These are phyloP conservation scores for Azemiops feae DNA, from an alignment of 2,113 vertebrate genomes.

Conservation along the genomic window DNA sequence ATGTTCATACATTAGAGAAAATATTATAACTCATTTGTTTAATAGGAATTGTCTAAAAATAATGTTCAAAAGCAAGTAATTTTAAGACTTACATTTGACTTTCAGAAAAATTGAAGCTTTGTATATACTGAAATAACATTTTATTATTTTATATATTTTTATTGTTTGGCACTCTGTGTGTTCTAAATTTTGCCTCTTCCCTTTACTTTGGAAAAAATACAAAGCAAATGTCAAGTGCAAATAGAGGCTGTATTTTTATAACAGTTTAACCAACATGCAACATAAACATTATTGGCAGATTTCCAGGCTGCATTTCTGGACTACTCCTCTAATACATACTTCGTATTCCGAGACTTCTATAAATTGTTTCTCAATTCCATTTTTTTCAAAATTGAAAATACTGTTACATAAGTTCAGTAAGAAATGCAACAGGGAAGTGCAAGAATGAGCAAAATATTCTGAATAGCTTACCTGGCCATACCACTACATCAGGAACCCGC, in stretches of 20 bases:
- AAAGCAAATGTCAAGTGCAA: not conserved
- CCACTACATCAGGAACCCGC: conserved; percentile 90
- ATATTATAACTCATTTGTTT: not conserved
- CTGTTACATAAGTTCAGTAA: not conserved
- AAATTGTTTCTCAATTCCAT: not conserved
- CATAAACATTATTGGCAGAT: not conserved
- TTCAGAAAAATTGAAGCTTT: not conserved
- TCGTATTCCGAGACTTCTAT: not conserved
- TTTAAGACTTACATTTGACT: not conserved
- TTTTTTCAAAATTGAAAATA: not conserved
- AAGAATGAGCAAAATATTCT: conserved; percentile 22
- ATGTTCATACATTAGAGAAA: not conserved
- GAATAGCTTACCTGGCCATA: conserved; percentile 88
- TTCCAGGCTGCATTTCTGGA: not conserved
- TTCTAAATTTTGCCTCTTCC: not conserved
- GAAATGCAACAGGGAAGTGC: not conserved
- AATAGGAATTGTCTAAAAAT: not conserved
- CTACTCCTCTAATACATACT: not conserved
- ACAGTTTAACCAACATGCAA: not conserved
- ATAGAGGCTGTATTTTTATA: not conserved
- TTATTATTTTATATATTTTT: not conserved
- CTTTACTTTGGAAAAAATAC: not conserved
- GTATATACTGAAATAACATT: not conserved
- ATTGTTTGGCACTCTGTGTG: too few species aligned
- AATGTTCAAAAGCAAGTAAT: not conserved